Conservation (phyloP, 2,888 invertebrate genomes). For the Leuctra nigra region DNA sequence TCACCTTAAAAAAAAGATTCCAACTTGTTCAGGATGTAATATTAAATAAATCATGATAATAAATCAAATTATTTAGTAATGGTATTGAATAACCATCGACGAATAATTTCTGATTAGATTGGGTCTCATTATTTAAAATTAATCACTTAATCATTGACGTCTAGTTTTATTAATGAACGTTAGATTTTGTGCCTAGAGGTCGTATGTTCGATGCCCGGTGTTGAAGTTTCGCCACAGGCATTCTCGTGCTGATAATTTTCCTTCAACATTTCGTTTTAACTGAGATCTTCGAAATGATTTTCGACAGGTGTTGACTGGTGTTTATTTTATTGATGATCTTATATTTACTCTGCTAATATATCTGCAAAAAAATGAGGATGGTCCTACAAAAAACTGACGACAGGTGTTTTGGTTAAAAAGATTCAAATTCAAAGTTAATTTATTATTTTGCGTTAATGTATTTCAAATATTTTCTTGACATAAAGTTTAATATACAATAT, state of each 20-base stretch:
- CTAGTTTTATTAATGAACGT: background rate
- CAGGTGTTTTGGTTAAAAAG: no score
- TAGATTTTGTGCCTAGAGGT: no score
- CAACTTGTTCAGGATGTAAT: background rate
- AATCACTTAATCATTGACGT: slow-evolving; percentile 17
- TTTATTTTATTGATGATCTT: no score
- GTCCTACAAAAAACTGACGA: no score
- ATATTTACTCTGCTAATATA: no score
- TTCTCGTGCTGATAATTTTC: background rate
- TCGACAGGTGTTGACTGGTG: background rate
- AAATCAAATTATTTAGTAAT: background rate
- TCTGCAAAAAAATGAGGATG: no score
- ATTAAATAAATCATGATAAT: slow-evolving; percentile 6
- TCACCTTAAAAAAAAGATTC: background rate
- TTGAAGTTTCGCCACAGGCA: background rate
- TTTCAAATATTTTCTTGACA: no score
- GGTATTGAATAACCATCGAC: slow-evolving; percentile 1
- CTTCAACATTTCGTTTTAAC: background rate
- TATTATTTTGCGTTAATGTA: no score
- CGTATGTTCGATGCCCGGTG: no score
- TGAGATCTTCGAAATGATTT: background rate
- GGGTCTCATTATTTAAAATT: slow-evolving; percentile 8
- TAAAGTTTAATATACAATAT: no score
- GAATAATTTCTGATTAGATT: background rate
- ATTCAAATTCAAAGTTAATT: no score